Conservation (phyloP, 2,113 vertebrate species). For the Hyaena hyaena region DNA sequence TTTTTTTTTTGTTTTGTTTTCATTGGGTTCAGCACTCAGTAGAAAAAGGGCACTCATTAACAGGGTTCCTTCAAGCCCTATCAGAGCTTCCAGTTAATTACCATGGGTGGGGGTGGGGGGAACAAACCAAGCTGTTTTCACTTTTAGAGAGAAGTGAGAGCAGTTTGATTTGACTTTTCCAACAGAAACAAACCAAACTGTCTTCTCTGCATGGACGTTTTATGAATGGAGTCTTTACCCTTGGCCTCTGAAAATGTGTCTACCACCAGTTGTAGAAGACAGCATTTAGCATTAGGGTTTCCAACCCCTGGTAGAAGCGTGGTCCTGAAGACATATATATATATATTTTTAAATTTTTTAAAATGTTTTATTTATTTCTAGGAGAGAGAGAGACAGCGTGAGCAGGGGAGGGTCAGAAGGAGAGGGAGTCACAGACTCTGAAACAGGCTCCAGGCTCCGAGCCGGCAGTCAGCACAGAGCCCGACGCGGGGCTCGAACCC, state of each 20-base stretch:
- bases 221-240: not conserved
- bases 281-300: not conserved
- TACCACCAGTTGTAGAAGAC: not conserved
- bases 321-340: not conserved
- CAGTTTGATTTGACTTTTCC: not conserved
- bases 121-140: not conserved
- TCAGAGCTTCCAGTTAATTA: not conserved
- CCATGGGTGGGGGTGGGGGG: too few species aligned
- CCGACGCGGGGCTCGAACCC: too few species aligned
- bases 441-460: too few species aligned
- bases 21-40: not conserved
- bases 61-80: not conserved
- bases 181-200: not conserved
- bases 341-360: too few species aligned
- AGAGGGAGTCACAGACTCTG: too few species aligned
- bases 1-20: slow-evolving; percentile 3
- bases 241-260: not conserved
- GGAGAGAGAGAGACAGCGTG: too few species aligned
- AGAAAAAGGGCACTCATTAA: not conserved
- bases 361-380: too few species aligned
- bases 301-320: not conserved
- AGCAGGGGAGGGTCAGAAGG: too few species aligned
- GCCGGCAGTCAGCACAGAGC: too few species aligned
- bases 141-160: not conserved
- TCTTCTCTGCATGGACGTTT: not conserved